These are phyloP conservation scores for Anguilla marmorata DNA, from an alignment of 2,797 vertebrate genomes.

Conservation along the genomic window DNA sequence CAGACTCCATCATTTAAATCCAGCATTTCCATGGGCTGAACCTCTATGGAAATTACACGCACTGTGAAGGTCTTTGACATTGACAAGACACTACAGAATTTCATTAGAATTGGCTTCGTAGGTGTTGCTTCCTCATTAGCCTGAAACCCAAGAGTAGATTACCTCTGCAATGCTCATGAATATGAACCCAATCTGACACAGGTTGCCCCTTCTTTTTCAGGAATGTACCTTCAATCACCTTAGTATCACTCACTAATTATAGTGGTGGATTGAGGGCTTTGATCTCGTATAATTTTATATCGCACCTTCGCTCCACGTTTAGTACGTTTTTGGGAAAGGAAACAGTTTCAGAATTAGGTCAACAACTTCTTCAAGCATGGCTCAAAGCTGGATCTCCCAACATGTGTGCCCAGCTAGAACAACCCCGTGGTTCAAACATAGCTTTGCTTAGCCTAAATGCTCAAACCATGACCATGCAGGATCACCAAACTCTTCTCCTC, in stretches of 20 bases:
- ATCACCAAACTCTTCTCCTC: not conserved
- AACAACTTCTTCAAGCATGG: not conserved
- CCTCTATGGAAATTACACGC: conserved; percentile 1
- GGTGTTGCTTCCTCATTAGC: conserved; percentile 49
- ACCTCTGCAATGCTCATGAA: conserved; percentile 39
- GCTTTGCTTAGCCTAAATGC: not conserved
- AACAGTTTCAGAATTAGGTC: conserved; percentile 8
- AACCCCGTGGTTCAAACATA: not conserved
- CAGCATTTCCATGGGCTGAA: not conserved
- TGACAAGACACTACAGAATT: conserved; percentile 23
- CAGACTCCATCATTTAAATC: conserved; percentile 22
- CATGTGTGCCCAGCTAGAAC: not conserved
- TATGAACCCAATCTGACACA: conserved; percentile 43
- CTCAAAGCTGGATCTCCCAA: conserved; percentile 1
- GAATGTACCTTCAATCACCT: conserved; percentile 39
- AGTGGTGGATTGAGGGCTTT: conserved; percentile 21
- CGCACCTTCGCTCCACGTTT: conserved; percentile 37
- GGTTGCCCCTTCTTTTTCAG: conserved; percentile 35
- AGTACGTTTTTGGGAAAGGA: conserved; percentile 39
- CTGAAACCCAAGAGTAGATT: conserved; percentile 52
- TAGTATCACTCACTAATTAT: conserved; percentile 40
- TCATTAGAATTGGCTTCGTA: conserved; percentile 35
- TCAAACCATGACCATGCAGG: not conserved
- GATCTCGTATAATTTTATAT: conserved; percentile 39
- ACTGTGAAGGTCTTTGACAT: not conserved